These are phyloP conservation scores for Nerophis lumbriciformis DNA, from an alignment of 2,113 vertebrate species.

Conservation along the genomic window DNA sequence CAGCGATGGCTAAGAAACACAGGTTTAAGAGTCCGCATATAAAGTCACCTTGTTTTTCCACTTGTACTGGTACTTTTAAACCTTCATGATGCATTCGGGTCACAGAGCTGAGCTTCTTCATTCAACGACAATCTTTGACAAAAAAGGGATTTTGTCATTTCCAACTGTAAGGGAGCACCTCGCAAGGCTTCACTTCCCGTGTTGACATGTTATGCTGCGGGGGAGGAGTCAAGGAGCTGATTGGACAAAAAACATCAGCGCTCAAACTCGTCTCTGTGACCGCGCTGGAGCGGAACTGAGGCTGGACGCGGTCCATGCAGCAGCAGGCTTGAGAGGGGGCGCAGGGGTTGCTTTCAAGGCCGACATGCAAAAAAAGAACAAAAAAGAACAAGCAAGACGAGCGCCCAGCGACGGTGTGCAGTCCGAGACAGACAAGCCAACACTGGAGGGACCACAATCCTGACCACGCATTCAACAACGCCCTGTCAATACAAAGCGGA, in stretches of 20 bases:
- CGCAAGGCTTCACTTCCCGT: no score
- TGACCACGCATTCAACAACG: neutral
- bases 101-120: neutral
- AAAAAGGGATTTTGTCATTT: no score
- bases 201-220: no score
- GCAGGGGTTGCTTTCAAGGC: neutral
- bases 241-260: no score
- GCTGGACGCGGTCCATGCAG: neutral
- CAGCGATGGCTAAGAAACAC: no score
- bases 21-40: no score
- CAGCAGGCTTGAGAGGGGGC: neutral
- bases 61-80: neutral
- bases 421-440: neutral
- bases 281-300: no score
- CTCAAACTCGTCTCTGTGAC: no score
- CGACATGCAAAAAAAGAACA: slow-evolving; percentile 1
- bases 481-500: neutral
- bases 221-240: no score
- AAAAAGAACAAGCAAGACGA: neutral
- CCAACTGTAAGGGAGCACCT: no score
- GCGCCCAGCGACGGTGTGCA: neutral
- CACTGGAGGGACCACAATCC: neutral
- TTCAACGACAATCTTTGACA: no score
- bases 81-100: neutral
- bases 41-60: no score